Conservation (phyloP, 2,888 invertebrate genomes). For the Pycnomerus fuliginosus region DNA sequence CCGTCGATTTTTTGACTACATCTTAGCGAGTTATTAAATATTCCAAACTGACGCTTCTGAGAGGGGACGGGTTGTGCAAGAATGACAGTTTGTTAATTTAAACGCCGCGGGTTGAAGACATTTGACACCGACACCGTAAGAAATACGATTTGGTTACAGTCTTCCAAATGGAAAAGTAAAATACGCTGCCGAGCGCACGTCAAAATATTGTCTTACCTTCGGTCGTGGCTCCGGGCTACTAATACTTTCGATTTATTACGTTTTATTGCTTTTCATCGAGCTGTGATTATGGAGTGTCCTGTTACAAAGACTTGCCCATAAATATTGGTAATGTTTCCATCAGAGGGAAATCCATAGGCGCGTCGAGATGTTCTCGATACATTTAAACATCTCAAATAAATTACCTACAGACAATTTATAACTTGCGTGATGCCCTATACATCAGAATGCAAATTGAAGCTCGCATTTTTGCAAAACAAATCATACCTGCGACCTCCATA, state of each 20-base stretch:
- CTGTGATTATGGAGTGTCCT: constrained; percentile 6
- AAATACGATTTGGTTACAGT: constrained; percentile 23
- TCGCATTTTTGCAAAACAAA: too few relatives aligned
- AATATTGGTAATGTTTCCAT: constrained; percentile 12
- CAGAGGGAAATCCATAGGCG: too few relatives aligned
- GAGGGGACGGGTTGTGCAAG: constrained; percentile 33
- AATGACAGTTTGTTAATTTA: constrained; percentile 40
- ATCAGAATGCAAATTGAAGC: too few relatives aligned
- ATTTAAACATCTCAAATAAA: too few relatives aligned
- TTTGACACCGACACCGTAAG: constrained; percentile 31
- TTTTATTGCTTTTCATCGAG: constrained; percentile 16
- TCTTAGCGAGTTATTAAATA: constrained; percentile 42
- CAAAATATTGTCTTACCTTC: constrained; percentile 18
- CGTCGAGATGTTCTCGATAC: too few relatives aligned
- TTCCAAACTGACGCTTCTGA: constrained; percentile 35
- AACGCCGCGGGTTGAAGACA: constrained; percentile 32
- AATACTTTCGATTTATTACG: constrained; percentile 1
- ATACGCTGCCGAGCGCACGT: constrained; percentile 4
- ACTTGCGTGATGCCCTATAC: too few relatives aligned
- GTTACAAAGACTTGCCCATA: constrained; percentile 4
- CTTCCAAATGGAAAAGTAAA: constrained; percentile 6
- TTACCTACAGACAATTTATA: too few relatives aligned
- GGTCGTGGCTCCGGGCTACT: too few relatives aligned
- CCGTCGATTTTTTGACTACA: constrained; percentile 18
- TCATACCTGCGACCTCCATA: too few relatives aligned